These are phyloP conservation scores for Tupaia tana DNA, from an alignment of 2,113 vertebrate genomes.

Conservation along the genomic window DNA sequence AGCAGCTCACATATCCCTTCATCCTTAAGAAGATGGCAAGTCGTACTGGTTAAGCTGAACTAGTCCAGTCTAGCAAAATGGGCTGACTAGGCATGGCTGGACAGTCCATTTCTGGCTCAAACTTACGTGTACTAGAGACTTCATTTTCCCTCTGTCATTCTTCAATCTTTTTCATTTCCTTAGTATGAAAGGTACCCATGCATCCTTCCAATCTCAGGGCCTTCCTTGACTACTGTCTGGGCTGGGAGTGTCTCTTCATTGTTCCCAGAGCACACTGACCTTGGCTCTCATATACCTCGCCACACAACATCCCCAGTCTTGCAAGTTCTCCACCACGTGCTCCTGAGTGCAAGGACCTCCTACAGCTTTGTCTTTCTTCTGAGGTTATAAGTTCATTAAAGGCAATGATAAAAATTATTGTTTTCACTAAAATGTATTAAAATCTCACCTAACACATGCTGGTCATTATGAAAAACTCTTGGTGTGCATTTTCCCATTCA, in stretches of 20 bases:
- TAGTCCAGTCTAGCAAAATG: background rate
- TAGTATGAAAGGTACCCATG: background rate
- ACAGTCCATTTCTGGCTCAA: background rate
- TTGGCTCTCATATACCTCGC: background rate
- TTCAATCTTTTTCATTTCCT: background rate
- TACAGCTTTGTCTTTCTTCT: background rate
- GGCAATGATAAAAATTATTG: background rate
- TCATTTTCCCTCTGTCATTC: background rate
- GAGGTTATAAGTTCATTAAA: background rate
- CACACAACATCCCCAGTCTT: accelerated
- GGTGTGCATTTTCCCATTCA: background rate
- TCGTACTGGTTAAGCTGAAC: background rate
- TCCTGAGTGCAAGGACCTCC: background rate
- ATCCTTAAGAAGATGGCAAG: background rate
- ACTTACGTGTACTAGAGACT: background rate
- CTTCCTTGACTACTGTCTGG: background rate
- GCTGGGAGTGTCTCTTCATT: background rate
- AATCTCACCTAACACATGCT: background rate
- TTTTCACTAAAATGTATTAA: background rate
- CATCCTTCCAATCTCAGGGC: background rate
- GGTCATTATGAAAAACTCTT: background rate
- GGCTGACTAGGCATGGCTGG: background rate
- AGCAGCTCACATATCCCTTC: background rate
- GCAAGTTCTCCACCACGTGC: too few species aligned
- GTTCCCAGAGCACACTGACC: background rate